Evolutionary conservation across 2,888 invertebrate species (phyloP), one percentile per base, ranked within the genome.

Genomic region (Pilophorus perplexus): DNA sequence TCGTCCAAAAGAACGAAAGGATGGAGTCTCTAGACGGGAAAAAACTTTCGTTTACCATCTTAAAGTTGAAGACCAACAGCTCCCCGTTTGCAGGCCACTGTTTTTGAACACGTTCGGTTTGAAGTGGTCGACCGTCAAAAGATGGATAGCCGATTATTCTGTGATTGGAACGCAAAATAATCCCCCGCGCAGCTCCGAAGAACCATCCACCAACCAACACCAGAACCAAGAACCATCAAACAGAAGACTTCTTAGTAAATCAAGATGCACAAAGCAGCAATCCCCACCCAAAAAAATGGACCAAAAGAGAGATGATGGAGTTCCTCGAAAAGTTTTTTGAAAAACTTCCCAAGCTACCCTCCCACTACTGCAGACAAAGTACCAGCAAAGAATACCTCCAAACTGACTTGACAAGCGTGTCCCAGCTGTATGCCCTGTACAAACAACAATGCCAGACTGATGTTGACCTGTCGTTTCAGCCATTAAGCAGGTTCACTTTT

Each of bases 341-440:
- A 14, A 37, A 37, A 14, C 44, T 71, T 25, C 66, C 71, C 3
- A 72, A 72, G 55, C 33, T 72, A 2, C 70, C 69, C 8, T 72
- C 71, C 0, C 72, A 72, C 55, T 72, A 72, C 40, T 71, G 71
- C 33, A 18, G 71, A n/a, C 59, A 67, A 6, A 59, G 44, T 0
- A 54, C 70, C 8, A 48, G 38, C 4, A 72, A 70, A 70, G 14
- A 71, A 8, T 72, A 68, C 68, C 67, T 64, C 71, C 72, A 60
- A 74, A 40, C 44, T 20, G 25, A 37, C 10, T 50, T 60, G 25
- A 38, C 48, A n/a, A 48, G 57, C 28, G 28, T 55, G 55, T 33
- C 18, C 37, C 28, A 55, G 28, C 20, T 55, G 12, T 55, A 55
- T 37, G 37, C 27, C 33, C 55, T 37, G 14, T 55, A 27, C 55